These are phyloP conservation scores for Drosophila truncata DNA, from an alignment of 1,140 invertebrate genomes.

Conservation along the genomic window DNA sequence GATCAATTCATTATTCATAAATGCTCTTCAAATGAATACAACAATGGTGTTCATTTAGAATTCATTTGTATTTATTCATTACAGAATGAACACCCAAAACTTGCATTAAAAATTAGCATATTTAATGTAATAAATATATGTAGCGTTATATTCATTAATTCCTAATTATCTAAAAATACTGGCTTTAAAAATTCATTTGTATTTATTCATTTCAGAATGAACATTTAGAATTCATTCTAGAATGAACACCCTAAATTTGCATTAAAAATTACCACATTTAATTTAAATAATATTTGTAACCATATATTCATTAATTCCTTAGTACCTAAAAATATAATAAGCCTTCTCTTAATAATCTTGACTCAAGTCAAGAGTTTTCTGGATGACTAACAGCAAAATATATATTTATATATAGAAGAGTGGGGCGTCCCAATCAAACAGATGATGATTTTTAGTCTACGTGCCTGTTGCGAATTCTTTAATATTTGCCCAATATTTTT, in stretches of 20 bases:
- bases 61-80: neutral
- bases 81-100: neutral
- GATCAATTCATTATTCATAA: neutral
- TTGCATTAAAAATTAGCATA: neutral
- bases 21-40: neutral
- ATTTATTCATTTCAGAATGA: neutral
- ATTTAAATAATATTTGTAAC: neutral
- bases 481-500: conserved; percentile 32
- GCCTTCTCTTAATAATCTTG: neutral
- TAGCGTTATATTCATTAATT: neutral
- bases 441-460: conserved; percentile 36
- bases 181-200: fast-evolving
- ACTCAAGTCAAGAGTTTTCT: neutral
- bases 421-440: conserved; percentile 9
- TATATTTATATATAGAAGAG: neutral
- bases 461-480: conserved; percentile 24
- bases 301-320: neutral
- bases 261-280: neutral
- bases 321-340: neutral
- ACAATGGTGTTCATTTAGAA: neutral
- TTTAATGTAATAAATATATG: neutral
- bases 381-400: conserved; percentile 5
- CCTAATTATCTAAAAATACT: too few relatives aligned
- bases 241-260: neutral
- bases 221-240: too few relatives aligned